Percentiles rank a stretch among this genome's conserved stretches.
phyloP scores from a whole-genome alignment of 1,140 invertebrate genomes.

The Halesus radiatus region DNA sequence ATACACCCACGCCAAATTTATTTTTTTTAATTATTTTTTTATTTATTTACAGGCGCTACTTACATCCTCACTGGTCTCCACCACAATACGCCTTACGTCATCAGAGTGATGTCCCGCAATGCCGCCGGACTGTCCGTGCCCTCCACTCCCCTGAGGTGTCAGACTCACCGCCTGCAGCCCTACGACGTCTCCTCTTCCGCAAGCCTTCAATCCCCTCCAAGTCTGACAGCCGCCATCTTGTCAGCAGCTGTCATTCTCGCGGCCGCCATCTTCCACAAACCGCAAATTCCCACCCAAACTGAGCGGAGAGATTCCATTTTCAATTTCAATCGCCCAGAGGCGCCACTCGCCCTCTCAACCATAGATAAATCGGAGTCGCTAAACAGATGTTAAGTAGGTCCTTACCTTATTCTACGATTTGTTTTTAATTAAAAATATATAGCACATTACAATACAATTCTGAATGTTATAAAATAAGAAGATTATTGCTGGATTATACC shows the following conservation, averaged over 20 bases:
- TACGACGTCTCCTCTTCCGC: conserved; percentile 38
- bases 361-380: neutral
- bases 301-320: conserved; percentile 27
- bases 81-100: conserved; percentile 62
- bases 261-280: conserved; percentile 30
- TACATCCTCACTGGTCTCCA: conserved; percentile 62
- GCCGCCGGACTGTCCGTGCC: conserved; percentile 60
- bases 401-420: neutral
- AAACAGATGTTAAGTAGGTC: conserved; percentile 16
- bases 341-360: neutral
- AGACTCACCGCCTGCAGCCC: conserved; percentile 39
- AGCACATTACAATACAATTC: conserved; percentile 20
- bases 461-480: conserved; percentile 14
- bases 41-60: conserved; percentile 60
- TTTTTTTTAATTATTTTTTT: neutral
- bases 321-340: neutral
- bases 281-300: conserved; percentile 24
- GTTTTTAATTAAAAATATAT: neutral
- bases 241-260: conserved; percentile 29
- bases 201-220: neutral
- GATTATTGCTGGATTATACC: conserved; percentile 24
- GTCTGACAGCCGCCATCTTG: conserved; percentile 36
- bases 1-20: no score
- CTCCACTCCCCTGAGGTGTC: conserved; percentile 17
- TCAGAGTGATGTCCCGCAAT: conserved; percentile 64